phyloP scores from a whole-genome alignment of 2,888 invertebrate species.

The Malacosoma neustria region DNA sequence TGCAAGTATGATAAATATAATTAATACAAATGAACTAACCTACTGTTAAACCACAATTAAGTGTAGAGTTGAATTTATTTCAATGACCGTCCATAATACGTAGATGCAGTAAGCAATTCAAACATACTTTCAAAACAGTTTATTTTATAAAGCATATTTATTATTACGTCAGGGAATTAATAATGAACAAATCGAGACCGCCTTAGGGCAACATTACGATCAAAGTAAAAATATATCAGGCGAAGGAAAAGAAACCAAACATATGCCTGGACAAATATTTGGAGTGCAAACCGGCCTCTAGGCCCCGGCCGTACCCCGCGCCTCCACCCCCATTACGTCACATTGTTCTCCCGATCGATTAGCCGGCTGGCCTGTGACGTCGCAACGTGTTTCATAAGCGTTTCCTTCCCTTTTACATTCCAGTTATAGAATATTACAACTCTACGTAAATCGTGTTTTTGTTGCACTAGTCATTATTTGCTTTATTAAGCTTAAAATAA shows the following conservation, averaged over 20 bases:
- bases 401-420: conserved; percentile 21
- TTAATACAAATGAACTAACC: no score
- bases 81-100: no score
- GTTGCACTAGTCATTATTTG: no score
- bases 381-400: conserved; percentile 40
- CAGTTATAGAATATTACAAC: background rate
- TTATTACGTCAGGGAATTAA: conserved; percentile 36
- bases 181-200: conserved; percentile 59
- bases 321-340: conserved; percentile 52
- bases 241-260: conserved; percentile 72
- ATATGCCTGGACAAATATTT: conserved; percentile 70
- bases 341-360: conserved; percentile 69
- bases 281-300: conserved; percentile 39
- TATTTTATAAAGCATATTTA: conserved; percentile 11
- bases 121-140: conserved; percentile 14
- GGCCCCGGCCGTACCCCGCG: conserved; percentile 20
- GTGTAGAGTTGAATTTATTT: no score
- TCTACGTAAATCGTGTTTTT: no score
- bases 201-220: conserved; percentile 63
- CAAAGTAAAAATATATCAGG: conserved; percentile 73
- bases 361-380: conserved; percentile 52
- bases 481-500: no score
- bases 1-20: no score
- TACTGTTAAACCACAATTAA: no score
- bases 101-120: no score